These are phyloP conservation scores for Embiotoca jacksoni DNA, from an alignment of 2,113 vertebrate genomes.

Conservation along the genomic window DNA sequence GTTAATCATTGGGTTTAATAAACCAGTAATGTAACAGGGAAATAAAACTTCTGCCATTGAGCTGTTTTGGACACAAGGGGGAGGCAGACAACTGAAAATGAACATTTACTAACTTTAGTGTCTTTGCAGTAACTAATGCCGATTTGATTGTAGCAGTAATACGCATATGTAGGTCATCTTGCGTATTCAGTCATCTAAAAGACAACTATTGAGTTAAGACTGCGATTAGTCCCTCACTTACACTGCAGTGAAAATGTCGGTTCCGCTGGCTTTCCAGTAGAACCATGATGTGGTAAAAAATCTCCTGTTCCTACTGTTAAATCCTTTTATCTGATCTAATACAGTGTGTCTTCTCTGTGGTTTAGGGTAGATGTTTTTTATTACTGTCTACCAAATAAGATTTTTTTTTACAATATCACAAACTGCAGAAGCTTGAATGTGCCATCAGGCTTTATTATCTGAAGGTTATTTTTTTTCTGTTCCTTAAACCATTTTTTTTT, in stretches of 20 bases:
- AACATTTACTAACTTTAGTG: neutral
- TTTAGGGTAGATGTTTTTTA: neutral
- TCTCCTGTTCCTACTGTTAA: neutral
- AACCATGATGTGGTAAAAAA: too few species aligned
- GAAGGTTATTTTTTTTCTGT: too few species aligned
- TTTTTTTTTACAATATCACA: neutral
- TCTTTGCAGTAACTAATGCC: neutral
- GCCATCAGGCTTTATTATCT: too few species aligned
- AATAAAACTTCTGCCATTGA: neutral
- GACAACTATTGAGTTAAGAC: too few species aligned
- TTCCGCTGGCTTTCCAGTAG: neutral
- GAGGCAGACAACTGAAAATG: conserved; percentile 30
- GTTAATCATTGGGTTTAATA: neutral
- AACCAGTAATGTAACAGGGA: too few species aligned
- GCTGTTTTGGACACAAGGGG: conserved; percentile 60
- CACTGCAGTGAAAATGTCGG: neutral
- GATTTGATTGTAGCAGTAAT: neutral
- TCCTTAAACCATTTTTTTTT: too few species aligned
- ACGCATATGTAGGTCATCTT: neutral
- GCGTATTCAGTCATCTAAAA: too few species aligned
- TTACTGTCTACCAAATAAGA: neutral
- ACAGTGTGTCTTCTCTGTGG: too few species aligned
- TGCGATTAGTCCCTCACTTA: neutral
- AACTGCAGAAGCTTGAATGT: neutral
- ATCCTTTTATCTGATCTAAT: neutral